Evolutionary conservation across 2,797 vertebrate species (phyloP), one percentile per base, ranked within the genome.

Genomic region (Pipistrellus nathusii): DNA sequence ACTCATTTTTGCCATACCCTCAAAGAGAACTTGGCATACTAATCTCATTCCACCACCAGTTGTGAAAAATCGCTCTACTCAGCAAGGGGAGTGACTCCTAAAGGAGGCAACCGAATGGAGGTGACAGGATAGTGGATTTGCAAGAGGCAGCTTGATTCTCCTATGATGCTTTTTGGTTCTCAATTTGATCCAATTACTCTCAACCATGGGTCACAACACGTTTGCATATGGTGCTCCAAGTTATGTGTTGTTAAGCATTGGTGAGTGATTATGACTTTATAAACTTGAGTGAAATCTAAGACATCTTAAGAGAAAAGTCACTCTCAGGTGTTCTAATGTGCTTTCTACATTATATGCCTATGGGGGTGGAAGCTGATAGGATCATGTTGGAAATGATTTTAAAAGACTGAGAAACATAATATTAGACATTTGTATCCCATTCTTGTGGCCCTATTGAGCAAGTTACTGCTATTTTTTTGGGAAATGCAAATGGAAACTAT

Each of bases 311-410:
- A 59, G 44, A 68, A 57, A 76, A 71, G 57, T 27, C 35, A 68
- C 21, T 51, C 23, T 88, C 44, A 3, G 46, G 20, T 55, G 48
- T 73, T 87, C 53, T 72, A 30, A 51, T 57, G 57, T 86, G 30
- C 41, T 51, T 86, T 76, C 82, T 48, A 30, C 38, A 18, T 30
- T 62, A 62, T 85, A 23, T 32, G 25, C 15, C 15, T 41, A 3
- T 18, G 9, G 15, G 46, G 71, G 7, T 78, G 6, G 75, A 68
- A 68, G 17, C 25, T 81, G 55, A 77, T 62, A 71, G 32, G 25
- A 8, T 68, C 13, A 46, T 21, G 59, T 85, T 77, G 44, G 77
- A 77, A 78, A n/a, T n/a, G n/a, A 80, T 35, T 97, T 92, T 66
- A 72, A 83, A 94, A 84, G 30, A 59, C 30, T 46, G 7, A 57